Evolutionary conservation across 2,888 invertebrate species (phyloP).

Genomic region (Physocephala rufipes): DNA sequence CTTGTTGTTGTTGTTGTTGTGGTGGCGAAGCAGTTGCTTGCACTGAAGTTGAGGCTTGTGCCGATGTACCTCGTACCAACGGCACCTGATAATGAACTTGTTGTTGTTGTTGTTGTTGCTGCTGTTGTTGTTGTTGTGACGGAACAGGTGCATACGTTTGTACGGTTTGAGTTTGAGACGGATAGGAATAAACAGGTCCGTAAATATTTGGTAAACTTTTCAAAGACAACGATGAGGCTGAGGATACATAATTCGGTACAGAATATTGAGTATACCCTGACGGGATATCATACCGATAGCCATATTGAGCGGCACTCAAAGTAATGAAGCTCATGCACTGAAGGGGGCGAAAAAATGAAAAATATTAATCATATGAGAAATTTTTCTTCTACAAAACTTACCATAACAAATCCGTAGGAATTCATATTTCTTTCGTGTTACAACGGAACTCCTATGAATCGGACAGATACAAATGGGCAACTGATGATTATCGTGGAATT

Average conservation of each 20-base stretch:
- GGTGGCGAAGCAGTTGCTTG: no score
- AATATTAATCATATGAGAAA: not conserved
- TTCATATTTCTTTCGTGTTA: conserved; percentile 49
- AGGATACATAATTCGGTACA: not conserved
- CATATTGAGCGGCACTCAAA: conserved; percentile 50
- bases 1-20: no score
- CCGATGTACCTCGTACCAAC: no score
- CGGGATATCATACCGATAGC: conserved; percentile 54
- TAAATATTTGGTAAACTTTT: not conserved
- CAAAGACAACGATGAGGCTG: not conserved
- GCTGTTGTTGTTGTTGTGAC: no score
- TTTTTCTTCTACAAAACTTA: conserved; percentile 43
- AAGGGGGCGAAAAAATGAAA: not conserved
- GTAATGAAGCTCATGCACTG: conserved; percentile 50
- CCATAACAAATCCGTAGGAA: conserved; percentile 51
- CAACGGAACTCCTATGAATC: not conserved
- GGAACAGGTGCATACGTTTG: no score
- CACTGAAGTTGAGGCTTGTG: no score
- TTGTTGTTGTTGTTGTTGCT: no score
- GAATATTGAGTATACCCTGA: not conserved
- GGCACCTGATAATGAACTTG: no score
- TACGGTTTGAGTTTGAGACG: no score
- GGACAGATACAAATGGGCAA: conserved; percentile 13
- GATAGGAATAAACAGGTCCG: not conserved
- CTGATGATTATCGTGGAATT: conserved; percentile 37